A percentile compares a stretch with the other conserved stretches of the same genome.
Conservation (phyloP, 2,888 invertebrate species). For the Clunio marinus region DNA sequence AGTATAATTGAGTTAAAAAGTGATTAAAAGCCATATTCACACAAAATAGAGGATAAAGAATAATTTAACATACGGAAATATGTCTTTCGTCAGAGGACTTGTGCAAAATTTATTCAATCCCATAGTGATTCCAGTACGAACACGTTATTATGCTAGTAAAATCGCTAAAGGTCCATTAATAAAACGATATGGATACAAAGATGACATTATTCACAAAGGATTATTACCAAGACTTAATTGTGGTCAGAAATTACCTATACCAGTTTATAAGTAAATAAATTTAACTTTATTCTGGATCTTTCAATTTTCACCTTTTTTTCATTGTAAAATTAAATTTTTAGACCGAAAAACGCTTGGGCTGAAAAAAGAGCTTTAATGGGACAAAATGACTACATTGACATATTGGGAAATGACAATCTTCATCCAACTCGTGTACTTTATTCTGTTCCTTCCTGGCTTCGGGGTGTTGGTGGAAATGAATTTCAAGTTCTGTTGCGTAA, state of each 20-base stretch:
- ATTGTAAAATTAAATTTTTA: slow-evolving; percentile 45
- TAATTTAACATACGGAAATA: too few species aligned
- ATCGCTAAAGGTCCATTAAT: slow-evolving; percentile 57
- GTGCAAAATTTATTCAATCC: slow-evolving; percentile 43
- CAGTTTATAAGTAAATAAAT: slow-evolving; percentile 60
- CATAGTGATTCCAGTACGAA: slow-evolving; percentile 52
- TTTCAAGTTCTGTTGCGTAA: slow-evolving; percentile 68
- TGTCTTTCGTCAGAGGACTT: slow-evolving; percentile 13
- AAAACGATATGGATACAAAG: slow-evolving; percentile 67
- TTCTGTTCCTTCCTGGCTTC: slow-evolving; percentile 82
- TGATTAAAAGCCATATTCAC: too few species aligned
- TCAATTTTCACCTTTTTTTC: not conserved
- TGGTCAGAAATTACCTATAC: slow-evolving; percentile 59
- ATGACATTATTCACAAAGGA: slow-evolving; percentile 63
- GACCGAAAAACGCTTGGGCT: slow-evolving; percentile 71
- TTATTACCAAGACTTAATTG: slow-evolving; percentile 62
- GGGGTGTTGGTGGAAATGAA: slow-evolving; percentile 84
- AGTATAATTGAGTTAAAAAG: too few species aligned
- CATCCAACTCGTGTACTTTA: slow-evolving; percentile 84
- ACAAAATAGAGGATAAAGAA: too few species aligned
- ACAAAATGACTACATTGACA: slow-evolving; percentile 96
- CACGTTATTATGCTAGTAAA: slow-evolving; percentile 62
- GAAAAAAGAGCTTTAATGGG: slow-evolving; percentile 80
- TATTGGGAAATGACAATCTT: slow-evolving; percentile 75
- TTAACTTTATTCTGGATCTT: not conserved